Evolutionary conservation across 2,113 vertebrate genomes (phyloP).

Genomic region (Beaufortia kweichowensis): DNA sequence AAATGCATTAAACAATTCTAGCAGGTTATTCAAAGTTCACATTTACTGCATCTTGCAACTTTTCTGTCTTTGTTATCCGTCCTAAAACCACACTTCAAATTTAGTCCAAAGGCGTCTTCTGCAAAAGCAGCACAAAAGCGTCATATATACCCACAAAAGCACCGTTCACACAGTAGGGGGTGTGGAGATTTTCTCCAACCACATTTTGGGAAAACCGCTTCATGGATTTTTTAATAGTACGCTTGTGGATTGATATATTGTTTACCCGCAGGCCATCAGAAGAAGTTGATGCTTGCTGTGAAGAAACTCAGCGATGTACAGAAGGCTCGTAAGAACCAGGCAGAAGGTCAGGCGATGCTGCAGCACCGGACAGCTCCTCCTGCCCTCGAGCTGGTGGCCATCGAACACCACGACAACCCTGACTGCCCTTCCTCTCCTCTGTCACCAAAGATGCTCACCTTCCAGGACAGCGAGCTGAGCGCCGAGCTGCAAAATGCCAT

Average conservation of each 20-base stretch:
- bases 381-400: constrained; percentile 82
- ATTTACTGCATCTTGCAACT: too few relatives aligned
- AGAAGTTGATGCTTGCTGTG: constrained; percentile 96
- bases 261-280: constrained; percentile 87
- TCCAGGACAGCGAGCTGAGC: constrained; percentile 92
- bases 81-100: too few relatives aligned
- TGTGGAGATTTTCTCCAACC: not conserved
- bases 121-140: too few relatives aligned
- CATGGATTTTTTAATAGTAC: not conserved
- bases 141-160: too few relatives aligned
- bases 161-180: too few relatives aligned
- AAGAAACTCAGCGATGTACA: constrained; percentile 89
- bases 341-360: constrained; percentile 73
- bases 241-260: constrained; percentile 51
- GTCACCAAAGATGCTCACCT: constrained; percentile 85
- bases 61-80: too few relatives aligned
- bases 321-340: constrained; percentile 79
- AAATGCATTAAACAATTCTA: too few relatives aligned
- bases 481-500: constrained; percentile 89
- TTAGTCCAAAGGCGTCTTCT: too few relatives aligned
- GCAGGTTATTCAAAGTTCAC: too few relatives aligned
- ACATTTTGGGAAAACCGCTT: not conserved
- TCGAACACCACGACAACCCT: constrained; percentile 77
- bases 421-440: constrained; percentile 78
- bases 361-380: constrained; percentile 73